A percentile compares a stretch with the other conserved stretches of the same genome.
phyloP scores from a whole-genome alignment of 2,888 invertebrate genomes.

The Melangyna quadrimaculata region DNA sequence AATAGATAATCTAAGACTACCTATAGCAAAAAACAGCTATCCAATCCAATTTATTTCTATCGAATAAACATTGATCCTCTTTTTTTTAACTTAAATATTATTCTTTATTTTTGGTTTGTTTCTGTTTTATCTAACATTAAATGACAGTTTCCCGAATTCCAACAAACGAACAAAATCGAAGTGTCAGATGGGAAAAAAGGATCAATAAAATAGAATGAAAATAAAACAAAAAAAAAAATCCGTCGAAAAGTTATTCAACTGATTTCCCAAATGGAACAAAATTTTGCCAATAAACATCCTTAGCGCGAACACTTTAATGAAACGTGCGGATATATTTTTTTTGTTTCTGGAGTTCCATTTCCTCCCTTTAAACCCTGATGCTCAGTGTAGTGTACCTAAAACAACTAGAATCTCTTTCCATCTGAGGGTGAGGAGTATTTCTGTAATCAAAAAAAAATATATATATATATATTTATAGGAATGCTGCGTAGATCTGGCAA shows the following conservation, averaged over 20 bases:
- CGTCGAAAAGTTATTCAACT: constrained; percentile 72
- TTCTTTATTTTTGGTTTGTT: neutral
- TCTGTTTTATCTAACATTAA: constrained; percentile 8
- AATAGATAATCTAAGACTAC: constrained; percentile 40
- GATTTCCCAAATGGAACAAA: constrained; percentile 74
- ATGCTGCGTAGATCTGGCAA: constrained; percentile 21
- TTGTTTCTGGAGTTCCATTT: constrained; percentile 28
- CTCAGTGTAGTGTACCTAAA: neutral
- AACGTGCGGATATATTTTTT: constrained; percentile 21
- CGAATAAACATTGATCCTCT: neutral
- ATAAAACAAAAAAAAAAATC: constrained; percentile 3
- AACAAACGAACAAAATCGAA: constrained; percentile 32
- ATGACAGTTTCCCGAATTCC: constrained; percentile 37
- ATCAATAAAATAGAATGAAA: constrained; percentile 14
- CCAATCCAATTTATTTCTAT: constrained; percentile 29
- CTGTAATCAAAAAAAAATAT: neutral
- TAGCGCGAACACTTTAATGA: constrained; percentile 61
- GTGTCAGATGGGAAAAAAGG: constrained; percentile 32
- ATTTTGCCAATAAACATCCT: constrained; percentile 67
- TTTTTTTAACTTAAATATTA: constrained; percentile 5
- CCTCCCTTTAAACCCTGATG: neutral
- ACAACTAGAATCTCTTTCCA: constrained; percentile 10
- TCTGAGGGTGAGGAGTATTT: constrained; percentile 18
- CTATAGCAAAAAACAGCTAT: neutral
- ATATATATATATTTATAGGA: neutral